These are phyloP conservation scores for Epinephelus lanceolatus DNA, from an alignment of 2,113 vertebrate genomes.

Conservation along the genomic window DNA sequence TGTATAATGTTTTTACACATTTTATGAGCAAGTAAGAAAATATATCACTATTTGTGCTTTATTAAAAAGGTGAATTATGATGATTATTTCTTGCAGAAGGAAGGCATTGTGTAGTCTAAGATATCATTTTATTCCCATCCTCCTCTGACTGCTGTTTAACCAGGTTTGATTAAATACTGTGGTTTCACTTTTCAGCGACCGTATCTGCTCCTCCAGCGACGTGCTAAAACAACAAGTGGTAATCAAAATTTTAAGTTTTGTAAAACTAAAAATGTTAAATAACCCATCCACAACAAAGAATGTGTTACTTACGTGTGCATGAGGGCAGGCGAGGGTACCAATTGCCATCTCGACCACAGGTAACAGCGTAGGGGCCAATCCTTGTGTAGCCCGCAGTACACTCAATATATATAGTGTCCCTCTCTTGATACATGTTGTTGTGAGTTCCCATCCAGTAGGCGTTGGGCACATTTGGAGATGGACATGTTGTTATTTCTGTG, in stretches of 20 bases:
- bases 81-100: not conserved
- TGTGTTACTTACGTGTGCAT: conserved; percentile 57
- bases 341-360: conserved; percentile 41
- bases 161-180: not conserved
- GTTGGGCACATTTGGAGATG: conserved; percentile 44
- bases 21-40: conserved; percentile 32
- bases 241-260: not conserved
- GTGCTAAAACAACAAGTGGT: conserved; percentile 19
- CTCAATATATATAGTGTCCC: conserved; percentile 28
- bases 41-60: conserved; percentile 9
- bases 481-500: conserved; percentile 70
- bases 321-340: conserved; percentile 68
- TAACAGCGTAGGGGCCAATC: conserved; percentile 10
- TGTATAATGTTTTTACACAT: conserved; percentile 36
- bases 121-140: not conserved
- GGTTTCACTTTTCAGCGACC: not conserved
- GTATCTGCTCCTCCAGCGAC: not conserved
- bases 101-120: conserved; percentile 6
- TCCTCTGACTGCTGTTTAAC: not conserved
- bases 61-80: conserved; percentile 7
- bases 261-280: not conserved
- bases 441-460: conserved; percentile 39
- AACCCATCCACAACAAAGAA: not conserved
- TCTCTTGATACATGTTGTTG: not conserved
- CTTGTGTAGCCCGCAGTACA: conserved; percentile 25